Conservation (phyloP, 1,140 invertebrate genomes). For the Euglossa dilemma region DNA sequence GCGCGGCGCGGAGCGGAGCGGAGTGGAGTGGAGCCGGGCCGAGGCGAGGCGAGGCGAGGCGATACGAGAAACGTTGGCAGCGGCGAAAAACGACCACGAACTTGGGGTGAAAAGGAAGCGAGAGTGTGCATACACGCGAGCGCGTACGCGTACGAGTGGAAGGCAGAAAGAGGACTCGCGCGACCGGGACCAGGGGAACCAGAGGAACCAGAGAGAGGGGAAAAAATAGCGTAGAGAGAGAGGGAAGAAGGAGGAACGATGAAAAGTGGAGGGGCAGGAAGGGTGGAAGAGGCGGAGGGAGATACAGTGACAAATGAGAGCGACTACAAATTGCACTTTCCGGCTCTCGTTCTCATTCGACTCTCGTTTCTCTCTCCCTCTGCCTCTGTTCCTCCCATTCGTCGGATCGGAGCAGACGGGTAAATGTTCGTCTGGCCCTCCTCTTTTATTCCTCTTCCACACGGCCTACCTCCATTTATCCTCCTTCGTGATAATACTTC, state of each 20-base stretch:
- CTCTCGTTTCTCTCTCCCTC: constrained; percentile 61
- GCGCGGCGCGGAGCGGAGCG: too few species aligned
- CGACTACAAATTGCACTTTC: constrained; percentile 74
- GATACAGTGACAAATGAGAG: constrained; percentile 75
- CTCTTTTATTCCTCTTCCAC: constrained; percentile 65
- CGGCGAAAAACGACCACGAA: constrained; percentile 53
- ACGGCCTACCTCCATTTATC: constrained; percentile 62
- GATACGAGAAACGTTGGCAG: constrained; percentile 53
- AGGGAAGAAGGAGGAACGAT: constrained; percentile 29
- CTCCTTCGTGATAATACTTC: constrained; percentile 66
- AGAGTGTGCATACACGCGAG: constrained; percentile 27
- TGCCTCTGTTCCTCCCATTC: constrained; percentile 47
- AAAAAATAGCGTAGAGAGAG: constrained; percentile 20
- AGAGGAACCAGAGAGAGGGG: constrained; percentile 20
- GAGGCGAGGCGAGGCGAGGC: constrained; percentile 27
- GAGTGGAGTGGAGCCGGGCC: not conserved
- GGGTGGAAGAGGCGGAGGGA: constrained; percentile 46
- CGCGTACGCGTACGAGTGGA: constrained; percentile 38
- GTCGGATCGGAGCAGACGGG: constrained; percentile 63
- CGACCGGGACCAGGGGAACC: constrained; percentile 6
- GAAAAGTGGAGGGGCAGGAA: constrained; percentile 60
- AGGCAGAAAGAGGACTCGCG: constrained; percentile 23
- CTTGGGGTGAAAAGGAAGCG: not conserved
- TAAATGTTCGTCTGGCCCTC: constrained; percentile 62
- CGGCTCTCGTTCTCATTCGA: constrained; percentile 72